Evolutionary conservation across 2,797 vertebrate species (phyloP).

Genomic region (Enteromius paludinosus): DNA sequence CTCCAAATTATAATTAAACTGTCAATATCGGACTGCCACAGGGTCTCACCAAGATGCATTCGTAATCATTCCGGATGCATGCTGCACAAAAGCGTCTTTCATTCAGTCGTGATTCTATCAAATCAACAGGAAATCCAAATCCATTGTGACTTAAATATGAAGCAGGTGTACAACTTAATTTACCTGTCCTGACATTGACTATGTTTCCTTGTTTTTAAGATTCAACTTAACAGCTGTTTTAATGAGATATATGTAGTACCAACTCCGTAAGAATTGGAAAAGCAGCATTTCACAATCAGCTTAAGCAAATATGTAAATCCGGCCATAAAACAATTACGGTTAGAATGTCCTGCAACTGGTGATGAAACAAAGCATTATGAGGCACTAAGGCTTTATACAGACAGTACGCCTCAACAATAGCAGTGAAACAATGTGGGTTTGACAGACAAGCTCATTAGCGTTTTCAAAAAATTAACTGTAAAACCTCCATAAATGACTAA

Average conservation of each 20-base stretch:
- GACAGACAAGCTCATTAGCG: slow-evolving; percentile 29
- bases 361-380: slow-evolving; percentile 41
- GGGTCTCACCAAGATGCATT: neutral
- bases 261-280: neutral
- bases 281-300: slow-evolving; percentile 31
- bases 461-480: slow-evolving; percentile 2
- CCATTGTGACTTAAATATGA: slow-evolving; percentile 13
- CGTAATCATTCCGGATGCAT: neutral
- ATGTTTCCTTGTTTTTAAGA: slow-evolving; percentile 13
- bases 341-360: slow-evolving; percentile 28
- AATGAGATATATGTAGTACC: slow-evolving; percentile 41
- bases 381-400: neutral
- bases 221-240: slow-evolving; percentile 25
- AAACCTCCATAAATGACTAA: slow-evolving; percentile 7
- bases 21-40: neutral
- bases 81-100: slow-evolving; percentile 8
- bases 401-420: slow-evolving; percentile 25
- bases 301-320: slow-evolving; percentile 46
- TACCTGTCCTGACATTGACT: slow-evolving; percentile 5
- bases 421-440: slow-evolving; percentile 30
- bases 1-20: neutral
- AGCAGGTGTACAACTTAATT: neutral
- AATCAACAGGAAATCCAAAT: slow-evolving; percentile 29
- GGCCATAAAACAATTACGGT: slow-evolving; percentile 7
- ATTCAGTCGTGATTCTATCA: neutral